These are phyloP conservation scores for Phortica variegata DNA, from an alignment of 1,140 invertebrate species.

Conservation along the genomic window DNA sequence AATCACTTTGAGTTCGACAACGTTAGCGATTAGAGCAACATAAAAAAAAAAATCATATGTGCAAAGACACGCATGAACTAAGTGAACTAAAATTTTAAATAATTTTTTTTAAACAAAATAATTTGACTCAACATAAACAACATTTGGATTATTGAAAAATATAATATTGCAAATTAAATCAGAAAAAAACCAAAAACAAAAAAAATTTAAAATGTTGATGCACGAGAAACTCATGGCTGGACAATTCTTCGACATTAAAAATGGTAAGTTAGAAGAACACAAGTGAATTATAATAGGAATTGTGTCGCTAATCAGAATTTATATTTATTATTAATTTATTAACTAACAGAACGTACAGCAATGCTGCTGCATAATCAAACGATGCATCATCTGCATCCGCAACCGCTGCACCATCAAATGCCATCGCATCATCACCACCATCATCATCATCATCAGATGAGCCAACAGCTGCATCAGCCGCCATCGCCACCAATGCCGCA, in stretches of 20 bases:
- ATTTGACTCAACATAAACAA: background rate
- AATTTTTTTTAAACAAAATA: slow-evolving; percentile 19
- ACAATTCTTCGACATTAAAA: slow-evolving; percentile 53
- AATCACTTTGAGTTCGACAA: slow-evolving; percentile 45
- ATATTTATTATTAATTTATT: background rate
- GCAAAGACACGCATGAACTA: too few species aligned
- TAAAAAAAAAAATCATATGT: too few species aligned
- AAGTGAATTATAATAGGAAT: too few species aligned
- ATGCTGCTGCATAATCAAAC: slow-evolving; percentile 39
- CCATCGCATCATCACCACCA: slow-evolving; percentile 22
- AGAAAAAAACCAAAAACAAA: slow-evolving; percentile 1
- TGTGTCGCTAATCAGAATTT: too few species aligned
- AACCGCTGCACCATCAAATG: slow-evolving; percentile 20
- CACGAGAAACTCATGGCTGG: slow-evolving; percentile 51
- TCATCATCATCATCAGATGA: slow-evolving; percentile 21
- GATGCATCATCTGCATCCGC: slow-evolving; percentile 20
- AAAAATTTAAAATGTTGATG: slow-evolving; percentile 32
- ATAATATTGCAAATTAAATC: too few species aligned
- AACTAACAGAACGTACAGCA: slow-evolving; percentile 40
- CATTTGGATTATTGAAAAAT: too few species aligned
- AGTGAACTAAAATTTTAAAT: too few species aligned
- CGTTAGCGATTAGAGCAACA: slow-evolving; percentile 28
- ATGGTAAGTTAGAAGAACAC: slow-evolving; percentile 39
- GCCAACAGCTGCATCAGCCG: slow-evolving; percentile 17
- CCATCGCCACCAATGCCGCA: slow-evolving; percentile 19